These are phyloP conservation scores for Sitodiplosis mosellana DNA, from an alignment of 1,140 invertebrate species.

Conservation along the genomic window DNA sequence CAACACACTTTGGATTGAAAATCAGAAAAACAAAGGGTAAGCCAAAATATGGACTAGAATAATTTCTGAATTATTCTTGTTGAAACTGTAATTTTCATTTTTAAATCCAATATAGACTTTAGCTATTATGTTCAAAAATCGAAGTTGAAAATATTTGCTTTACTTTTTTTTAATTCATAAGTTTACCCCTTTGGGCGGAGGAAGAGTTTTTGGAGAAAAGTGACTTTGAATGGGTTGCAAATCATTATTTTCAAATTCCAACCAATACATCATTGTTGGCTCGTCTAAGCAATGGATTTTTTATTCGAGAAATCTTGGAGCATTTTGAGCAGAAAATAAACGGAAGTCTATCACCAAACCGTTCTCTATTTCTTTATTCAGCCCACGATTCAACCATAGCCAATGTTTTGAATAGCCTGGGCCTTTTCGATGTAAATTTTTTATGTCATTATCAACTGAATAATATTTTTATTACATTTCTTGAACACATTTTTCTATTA, in stretches of 20 bases:
- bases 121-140: no score
- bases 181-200: slow-evolving; percentile 53
- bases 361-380: slow-evolving; percentile 55
- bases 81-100: no score
- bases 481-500: no score
- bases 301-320: slow-evolving; percentile 43
- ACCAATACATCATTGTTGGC: slow-evolving; percentile 32
- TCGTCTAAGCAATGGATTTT: slow-evolving; percentile 36
- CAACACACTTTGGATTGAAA: slow-evolving; percentile 48
- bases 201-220: slow-evolving; percentile 24
- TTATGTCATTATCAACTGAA: no score
- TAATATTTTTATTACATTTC: no score
- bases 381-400: slow-evolving; percentile 69
- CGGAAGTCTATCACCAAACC: slow-evolving; percentile 27
- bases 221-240: slow-evolving; percentile 29
- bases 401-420: slow-evolving; percentile 50
- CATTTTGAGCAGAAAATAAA: slow-evolving; percentile 29
- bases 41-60: background rate
- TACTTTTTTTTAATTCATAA: no score
- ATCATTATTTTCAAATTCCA: slow-evolving; percentile 28
- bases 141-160: no score
- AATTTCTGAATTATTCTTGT: no score
- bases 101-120: no score
- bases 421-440: slow-evolving; percentile 39
- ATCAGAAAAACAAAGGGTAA: slow-evolving; percentile 33